phyloP scores from a whole-genome alignment of 2,113 vertebrate species.

The Callospermophilus lateralis region DNA sequence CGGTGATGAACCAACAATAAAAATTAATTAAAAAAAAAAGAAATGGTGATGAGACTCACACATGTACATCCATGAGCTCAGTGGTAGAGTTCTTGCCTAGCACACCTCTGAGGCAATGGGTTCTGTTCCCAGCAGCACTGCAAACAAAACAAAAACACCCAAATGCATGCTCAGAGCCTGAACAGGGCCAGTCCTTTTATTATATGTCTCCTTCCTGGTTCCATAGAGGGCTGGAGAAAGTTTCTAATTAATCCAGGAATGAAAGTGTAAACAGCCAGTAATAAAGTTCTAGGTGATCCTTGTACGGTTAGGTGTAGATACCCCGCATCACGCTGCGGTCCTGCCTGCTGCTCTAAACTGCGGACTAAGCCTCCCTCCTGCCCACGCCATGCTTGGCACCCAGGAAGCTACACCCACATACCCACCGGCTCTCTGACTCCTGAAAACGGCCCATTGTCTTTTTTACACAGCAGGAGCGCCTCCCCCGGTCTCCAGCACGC shows the following conservation, averaged over 20 bases:
- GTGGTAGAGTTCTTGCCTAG: too few species aligned
- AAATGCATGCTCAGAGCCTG: background rate
- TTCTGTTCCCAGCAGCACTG: too few species aligned
- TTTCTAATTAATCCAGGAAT: background rate
- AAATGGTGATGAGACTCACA: background rate
- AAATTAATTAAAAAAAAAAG: too few species aligned
- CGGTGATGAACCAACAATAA: too few species aligned
- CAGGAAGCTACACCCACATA: background rate
- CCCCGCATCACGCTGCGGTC: too few species aligned
- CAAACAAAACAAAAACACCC: background rate
- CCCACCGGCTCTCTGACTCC: background rate
- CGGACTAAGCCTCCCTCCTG: background rate
- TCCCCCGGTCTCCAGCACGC: background rate
- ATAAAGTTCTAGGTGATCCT: background rate
- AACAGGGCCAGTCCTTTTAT: background rate
- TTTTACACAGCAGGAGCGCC: background rate
- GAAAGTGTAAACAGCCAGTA: background rate
- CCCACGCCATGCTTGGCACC: background rate
- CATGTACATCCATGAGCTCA: background rate
- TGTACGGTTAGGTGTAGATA: background rate
- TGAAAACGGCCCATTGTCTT: background rate
- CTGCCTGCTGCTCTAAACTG: background rate
- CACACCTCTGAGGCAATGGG: too few species aligned
- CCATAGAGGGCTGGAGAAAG: background rate
- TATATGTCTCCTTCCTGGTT: background rate